Percentiles rank a stretch among this genome's conserved stretches.
Evolutionary conservation across 1,140 invertebrate genomes (phyloP).

Genomic region (Drosophila teissieri): DNA sequence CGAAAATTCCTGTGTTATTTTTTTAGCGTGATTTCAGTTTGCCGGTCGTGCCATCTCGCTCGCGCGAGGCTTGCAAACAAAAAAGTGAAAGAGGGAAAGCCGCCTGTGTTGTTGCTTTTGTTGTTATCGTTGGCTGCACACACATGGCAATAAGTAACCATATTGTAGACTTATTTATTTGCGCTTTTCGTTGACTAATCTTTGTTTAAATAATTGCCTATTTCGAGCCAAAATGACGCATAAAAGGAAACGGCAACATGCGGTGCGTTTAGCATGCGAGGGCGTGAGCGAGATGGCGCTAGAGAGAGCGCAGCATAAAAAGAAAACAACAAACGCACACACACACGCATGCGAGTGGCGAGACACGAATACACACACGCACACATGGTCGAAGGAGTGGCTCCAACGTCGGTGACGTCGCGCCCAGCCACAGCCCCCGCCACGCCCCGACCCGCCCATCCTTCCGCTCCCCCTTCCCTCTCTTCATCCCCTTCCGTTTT

Average conservation of each 20-base stretch:
- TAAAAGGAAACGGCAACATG: slow-evolving; percentile 52
- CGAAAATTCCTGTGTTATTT: slow-evolving; percentile 21
- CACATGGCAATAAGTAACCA: slow-evolving; percentile 58
- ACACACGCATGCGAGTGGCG: background rate
- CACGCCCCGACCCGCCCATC: slow-evolving; percentile 6
- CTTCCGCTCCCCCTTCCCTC: background rate
- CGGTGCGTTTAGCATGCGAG: slow-evolving; percentile 34
- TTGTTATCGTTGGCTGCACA: slow-evolving; percentile 35
- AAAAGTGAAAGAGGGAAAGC: slow-evolving; percentile 33
- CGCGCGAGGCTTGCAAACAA: slow-evolving; percentile 15
- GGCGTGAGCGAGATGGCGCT: slow-evolving; percentile 30
- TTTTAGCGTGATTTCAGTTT: slow-evolving; percentile 1
- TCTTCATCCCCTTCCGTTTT: background rate
- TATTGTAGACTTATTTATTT: slow-evolving; percentile 58
- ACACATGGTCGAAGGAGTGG: slow-evolving; percentile 69
- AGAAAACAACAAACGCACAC: slow-evolving; percentile 48
- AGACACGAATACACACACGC: slow-evolving; percentile 12
- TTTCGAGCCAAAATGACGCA: slow-evolving; percentile 68
- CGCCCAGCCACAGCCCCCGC: slow-evolving; percentile 37
- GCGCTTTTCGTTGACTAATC: slow-evolving; percentile 68
- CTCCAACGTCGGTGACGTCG: slow-evolving; percentile 58
- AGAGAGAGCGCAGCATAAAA: slow-evolving; percentile 50
- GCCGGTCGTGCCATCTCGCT: slow-evolving; percentile 16
- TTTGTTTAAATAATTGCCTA: slow-evolving; percentile 76
- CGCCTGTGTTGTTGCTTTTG: slow-evolving; percentile 1